Evolutionary conservation across 2,113 vertebrate genomes (phyloP).

Genomic region (Istiophorus platypterus): DNA sequence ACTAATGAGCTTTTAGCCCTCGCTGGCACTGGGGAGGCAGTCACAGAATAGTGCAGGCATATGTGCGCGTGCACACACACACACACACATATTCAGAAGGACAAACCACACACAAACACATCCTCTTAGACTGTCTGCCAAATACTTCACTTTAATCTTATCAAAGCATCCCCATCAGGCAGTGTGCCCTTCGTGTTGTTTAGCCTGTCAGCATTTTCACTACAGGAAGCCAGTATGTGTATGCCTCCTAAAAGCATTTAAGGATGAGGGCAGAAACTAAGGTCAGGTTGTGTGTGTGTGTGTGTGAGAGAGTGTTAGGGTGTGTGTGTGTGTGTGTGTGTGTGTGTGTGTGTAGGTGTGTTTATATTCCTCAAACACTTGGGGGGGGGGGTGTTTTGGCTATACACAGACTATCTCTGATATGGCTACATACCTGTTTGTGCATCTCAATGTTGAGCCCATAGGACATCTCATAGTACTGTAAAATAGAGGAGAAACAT

Average conservation of each 20-base stretch:
- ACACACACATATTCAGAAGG: conserved; percentile 16
- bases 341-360: conserved; percentile 25
- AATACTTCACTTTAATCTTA: conserved; percentile 85
- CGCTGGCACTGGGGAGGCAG: conserved; percentile 55
- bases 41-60: conserved; percentile 48
- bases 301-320: conserved; percentile 18
- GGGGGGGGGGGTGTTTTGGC: conserved; percentile 49
- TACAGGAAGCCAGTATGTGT: conserved; percentile 68
- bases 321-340: conserved; percentile 23
- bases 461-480: conserved; percentile 98
- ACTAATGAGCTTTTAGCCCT: conserved; percentile 78
- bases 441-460: conserved; percentile 98
- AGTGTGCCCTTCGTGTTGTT: conserved; percentile 72
- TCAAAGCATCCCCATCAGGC: conserved; percentile 81
- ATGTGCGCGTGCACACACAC: neutral
- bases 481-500: conserved; percentile 51
- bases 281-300: conserved; percentile 60
- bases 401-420: conserved; percentile 62
- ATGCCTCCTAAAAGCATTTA: conserved; percentile 56
- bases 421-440: conserved; percentile 91
- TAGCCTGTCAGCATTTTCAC: conserved; percentile 82
- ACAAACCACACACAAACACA: conserved; percentile 62
- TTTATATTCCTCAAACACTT: conserved; percentile 56
- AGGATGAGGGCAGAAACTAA: conserved; percentile 72
- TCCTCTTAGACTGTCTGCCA: conserved; percentile 74